Conservation (phyloP, 1,140 invertebrate species). For the Aphis gossypii region DNA sequence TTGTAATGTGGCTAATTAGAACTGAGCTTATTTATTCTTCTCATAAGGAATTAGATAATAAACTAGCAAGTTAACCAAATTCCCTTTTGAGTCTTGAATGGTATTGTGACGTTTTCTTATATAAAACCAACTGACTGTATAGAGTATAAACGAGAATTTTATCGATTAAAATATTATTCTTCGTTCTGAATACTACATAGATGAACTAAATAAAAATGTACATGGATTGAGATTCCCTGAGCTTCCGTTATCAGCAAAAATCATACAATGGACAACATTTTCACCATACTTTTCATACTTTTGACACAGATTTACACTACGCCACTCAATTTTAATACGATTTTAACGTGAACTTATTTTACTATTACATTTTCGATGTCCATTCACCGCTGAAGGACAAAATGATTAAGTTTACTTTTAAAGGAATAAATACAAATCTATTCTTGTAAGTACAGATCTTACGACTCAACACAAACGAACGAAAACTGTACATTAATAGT, state of each 20-base stretch:
- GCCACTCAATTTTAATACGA: neutral
- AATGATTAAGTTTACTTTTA: neutral
- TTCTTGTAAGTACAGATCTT: neutral
- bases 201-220: neutral
- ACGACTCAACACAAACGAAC: neutral
- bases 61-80: too few relatives aligned
- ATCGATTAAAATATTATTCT: neutral
- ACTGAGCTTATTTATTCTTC: too few relatives aligned
- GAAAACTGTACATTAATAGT: neutral
- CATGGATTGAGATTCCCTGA: too few relatives aligned
- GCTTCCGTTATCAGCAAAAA: too few relatives aligned
- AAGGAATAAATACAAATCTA: neutral
- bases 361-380: neutral
- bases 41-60: too few relatives aligned
- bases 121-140: too few relatives aligned
- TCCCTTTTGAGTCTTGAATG: too few relatives aligned
- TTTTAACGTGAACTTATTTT: neutral
- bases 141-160: too few relatives aligned
- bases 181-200: neutral
- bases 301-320: neutral
- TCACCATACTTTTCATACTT: neutral
- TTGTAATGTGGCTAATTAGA: too few relatives aligned
- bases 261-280: neutral
- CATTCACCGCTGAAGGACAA: neutral
- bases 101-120: too few relatives aligned